Evolutionary conservation across 1,140 invertebrate species (phyloP).

Genomic region (Drosophila equinoxialis): DNA sequence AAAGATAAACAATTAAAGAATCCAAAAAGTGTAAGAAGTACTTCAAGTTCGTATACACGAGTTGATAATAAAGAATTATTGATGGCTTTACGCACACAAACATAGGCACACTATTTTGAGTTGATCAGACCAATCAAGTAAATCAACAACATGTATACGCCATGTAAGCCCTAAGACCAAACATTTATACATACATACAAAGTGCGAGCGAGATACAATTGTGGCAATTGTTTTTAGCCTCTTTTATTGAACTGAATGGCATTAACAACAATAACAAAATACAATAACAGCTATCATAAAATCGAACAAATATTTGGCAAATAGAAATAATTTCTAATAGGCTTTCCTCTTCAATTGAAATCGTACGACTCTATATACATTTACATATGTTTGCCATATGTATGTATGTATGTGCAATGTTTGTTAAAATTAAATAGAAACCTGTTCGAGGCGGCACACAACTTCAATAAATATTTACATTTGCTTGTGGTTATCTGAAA

Average conservation of each 20-base stretch:
- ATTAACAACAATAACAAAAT: conserved; percentile 50
- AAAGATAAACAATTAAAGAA: too few relatives aligned
- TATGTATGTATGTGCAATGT: conserved; percentile 48
- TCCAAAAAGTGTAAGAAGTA: conserved; percentile 16
- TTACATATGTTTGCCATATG: conserved; percentile 11
- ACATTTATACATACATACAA: conserved; percentile 11
- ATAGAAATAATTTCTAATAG: conserved; percentile 77
- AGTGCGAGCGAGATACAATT: too few relatives aligned
- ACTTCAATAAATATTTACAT: conserved; percentile 45
- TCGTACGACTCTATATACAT: conserved; percentile 60
- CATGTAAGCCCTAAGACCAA: conserved; percentile 50
- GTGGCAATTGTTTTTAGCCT: conserved; percentile 51
- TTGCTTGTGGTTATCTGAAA: conserved; percentile 33
- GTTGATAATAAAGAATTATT: conserved; percentile 65
- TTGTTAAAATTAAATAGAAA: conserved; percentile 49
- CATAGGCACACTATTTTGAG: conserved; percentile 24
- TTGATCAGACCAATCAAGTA: conserved; percentile 71
- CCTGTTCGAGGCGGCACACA: conserved; percentile 20
- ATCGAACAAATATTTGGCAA: conserved; percentile 68
- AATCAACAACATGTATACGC: conserved; percentile 72
- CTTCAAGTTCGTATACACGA: conserved; percentile 42
- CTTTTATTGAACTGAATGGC: conserved; percentile 56
- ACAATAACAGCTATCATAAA: conserved; percentile 22
- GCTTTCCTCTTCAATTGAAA: conserved; percentile 71
- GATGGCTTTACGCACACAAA: conserved; percentile 36